A percentile compares a stretch with the other conserved stretches of the same genome.
Conservation (phyloP, 2,113 vertebrate species). For the Psilopsiagon aymara region DNA sequence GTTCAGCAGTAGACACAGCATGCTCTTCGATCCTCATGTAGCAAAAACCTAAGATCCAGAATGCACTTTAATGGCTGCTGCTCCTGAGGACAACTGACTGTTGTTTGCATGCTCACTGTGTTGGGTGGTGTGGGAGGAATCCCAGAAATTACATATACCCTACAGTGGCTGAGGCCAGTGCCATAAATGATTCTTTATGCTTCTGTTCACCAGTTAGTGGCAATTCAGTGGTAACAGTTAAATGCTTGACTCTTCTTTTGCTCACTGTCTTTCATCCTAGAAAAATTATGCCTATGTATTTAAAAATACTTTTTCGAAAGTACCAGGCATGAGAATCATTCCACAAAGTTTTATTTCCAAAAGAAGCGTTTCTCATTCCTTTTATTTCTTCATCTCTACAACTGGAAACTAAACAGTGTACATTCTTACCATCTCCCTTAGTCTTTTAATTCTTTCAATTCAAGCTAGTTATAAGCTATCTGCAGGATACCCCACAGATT, state of each 20-base stretch:
- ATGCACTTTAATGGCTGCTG: not conserved
- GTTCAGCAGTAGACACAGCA: rapidly evolving
- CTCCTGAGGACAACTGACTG: not conserved
- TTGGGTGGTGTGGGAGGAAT: not conserved
- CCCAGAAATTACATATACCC: not conserved
- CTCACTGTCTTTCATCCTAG: not conserved
- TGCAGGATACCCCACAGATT: not conserved
- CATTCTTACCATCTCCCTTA: not conserved
- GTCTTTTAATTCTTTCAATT: not conserved
- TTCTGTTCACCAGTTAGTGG: not conserved
- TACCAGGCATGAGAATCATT: not conserved
- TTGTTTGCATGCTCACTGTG: not conserved
- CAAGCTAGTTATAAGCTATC: not conserved
- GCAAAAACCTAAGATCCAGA: not conserved
- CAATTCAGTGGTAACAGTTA: not conserved
- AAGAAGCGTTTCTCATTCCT: not conserved
- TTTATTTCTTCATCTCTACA: not conserved
- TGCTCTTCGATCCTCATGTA: not conserved
- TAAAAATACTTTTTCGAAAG: not conserved
- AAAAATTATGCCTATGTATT: not conserved
- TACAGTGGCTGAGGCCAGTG: not conserved
- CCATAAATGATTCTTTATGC: not conserved
- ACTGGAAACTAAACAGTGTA: not conserved
- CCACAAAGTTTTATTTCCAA: not conserved
- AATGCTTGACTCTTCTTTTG: not conserved